A percentile compares a stretch with the other conserved stretches of the same genome.
Conservation (phyloP, 2,888 invertebrate genomes). For the Ariolimax columbianus region DNA sequence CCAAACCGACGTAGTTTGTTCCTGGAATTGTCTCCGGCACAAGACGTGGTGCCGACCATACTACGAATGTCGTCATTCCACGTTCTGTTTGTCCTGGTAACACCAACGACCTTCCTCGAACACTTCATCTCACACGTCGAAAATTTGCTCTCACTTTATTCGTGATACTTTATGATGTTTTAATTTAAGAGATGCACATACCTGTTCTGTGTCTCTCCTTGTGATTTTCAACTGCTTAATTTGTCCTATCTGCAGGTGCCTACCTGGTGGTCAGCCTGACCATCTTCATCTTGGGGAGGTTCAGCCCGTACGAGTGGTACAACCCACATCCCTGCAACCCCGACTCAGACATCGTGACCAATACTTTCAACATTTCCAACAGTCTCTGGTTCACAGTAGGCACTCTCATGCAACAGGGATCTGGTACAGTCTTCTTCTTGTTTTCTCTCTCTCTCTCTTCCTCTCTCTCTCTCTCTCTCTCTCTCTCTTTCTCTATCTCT, state of each 20-base stretch:
- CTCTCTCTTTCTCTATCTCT: background rate
- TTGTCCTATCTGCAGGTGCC: constrained; percentile 80
- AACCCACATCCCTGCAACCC: constrained; percentile 90
- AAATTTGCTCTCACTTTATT: too few species aligned
- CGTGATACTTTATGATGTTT: too few species aligned
- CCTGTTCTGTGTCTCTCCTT: too few species aligned
- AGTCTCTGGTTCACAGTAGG: constrained; percentile 79
- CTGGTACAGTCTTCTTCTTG: constrained; percentile 51
- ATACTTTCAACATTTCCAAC: constrained; percentile 83
- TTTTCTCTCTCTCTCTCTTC: background rate
- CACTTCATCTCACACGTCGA: too few species aligned
- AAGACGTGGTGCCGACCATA: too few species aligned
- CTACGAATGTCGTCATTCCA: too few species aligned
- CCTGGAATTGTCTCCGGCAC: too few species aligned
- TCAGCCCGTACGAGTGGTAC: constrained; percentile 93
- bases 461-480: background rate
- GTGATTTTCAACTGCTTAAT: too few species aligned
- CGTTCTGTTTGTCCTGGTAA: too few species aligned
- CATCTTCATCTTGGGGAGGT: constrained; percentile 97
- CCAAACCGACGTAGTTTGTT: too few species aligned
- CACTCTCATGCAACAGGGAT: constrained; percentile 79
- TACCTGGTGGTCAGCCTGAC: constrained; percentile 96
- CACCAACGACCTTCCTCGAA: too few species aligned
- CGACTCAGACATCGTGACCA: constrained; percentile 89
- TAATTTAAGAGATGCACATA: too few species aligned